Base-by-base conservation (phyloP, 2,888 invertebrate species). In the Acrocera orbiculus region DNA sequence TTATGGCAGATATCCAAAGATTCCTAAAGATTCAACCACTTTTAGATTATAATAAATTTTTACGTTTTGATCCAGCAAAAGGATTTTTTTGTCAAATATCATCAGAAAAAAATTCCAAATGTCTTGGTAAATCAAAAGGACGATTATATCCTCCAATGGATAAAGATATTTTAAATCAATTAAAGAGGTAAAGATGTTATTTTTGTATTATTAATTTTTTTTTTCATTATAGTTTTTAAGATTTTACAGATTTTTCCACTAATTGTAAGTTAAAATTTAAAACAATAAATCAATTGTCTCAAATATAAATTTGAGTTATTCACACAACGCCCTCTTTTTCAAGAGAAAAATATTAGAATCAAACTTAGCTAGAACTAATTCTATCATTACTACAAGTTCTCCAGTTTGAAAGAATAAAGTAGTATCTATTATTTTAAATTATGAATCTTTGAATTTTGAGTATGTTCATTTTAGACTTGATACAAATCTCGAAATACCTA, bases 21-120 rank as follows among this genome's bases (percentile, higher is more conserved):
- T 93, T 90, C 63, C 71, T 98, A 35, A 87, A 87, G 64, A 80
- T 96, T 42, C 71, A 78, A 28, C 86, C 86, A 26, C 69, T 76
- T 40, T 71, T 86, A 52, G 87, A 95, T 66, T 98, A 92, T 58
- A 80, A 82, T 37, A 76, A 80, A 51, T 77, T 87, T 59, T 70
- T 95, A 54, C 81, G 89, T 62, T 98, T 77, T 66, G 93, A 93
- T 63, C 71, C 78, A 27, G 85, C 81, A 54, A 98, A 98, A 60
- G 95, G 95, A 28, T 98, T 95, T 63, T 96, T 80, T 65, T 98
- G 98, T 60, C 89, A 90, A 67, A 79, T 87, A 41, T 67, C 80
- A 40, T 73, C 71, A 45, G 82, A 80, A 52, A 82, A 85, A 57
- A 71, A 73, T 45, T 92, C 86, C 24, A 90, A 92, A 64, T 98